phyloP scores from a whole-genome alignment of 2,888 invertebrate species.

The Caradrina kadenii region DNA sequence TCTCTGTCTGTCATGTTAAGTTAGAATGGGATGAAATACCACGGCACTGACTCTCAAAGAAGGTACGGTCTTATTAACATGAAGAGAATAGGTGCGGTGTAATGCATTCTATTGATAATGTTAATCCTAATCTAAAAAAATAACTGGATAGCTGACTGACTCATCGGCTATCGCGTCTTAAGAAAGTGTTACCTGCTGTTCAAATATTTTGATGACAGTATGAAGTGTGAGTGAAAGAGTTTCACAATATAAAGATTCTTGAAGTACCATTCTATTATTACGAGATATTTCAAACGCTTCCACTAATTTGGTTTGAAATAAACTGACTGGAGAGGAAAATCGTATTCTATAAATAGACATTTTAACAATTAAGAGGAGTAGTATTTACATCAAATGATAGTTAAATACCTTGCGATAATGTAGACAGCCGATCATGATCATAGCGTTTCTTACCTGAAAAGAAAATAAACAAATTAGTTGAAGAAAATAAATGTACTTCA shows the following conservation, averaged over 20 bases:
- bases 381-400: no score
- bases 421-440: background rate
- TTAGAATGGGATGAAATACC: conserved; percentile 61
- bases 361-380: background rate
- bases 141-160: conserved; percentile 54
- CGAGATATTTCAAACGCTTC: background rate
- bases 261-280: background rate
- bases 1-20: conserved; percentile 60
- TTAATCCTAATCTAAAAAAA: conserved; percentile 65
- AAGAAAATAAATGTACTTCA: background rate
- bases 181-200: conserved; percentile 44
- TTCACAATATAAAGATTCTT: background rate
- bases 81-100: conserved; percentile 75
- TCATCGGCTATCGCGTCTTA: conserved; percentile 49
- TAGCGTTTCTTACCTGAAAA: conserved; percentile 45
- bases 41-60: conserved; percentile 67
- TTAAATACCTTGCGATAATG: conserved; percentile 11
- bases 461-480: conserved; percentile 13
- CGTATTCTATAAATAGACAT: background rate
- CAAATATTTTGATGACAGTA: conserved; percentile 40
- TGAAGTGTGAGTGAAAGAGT: conserved; percentile 13
- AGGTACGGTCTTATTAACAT: conserved; percentile 73
- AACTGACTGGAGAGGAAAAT: background rate
- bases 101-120: conserved; percentile 72
- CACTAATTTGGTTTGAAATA: no score